These are phyloP conservation scores for Anoura caudifer DNA, from an alignment of 2,113 vertebrate species.

Conservation along the genomic window DNA sequence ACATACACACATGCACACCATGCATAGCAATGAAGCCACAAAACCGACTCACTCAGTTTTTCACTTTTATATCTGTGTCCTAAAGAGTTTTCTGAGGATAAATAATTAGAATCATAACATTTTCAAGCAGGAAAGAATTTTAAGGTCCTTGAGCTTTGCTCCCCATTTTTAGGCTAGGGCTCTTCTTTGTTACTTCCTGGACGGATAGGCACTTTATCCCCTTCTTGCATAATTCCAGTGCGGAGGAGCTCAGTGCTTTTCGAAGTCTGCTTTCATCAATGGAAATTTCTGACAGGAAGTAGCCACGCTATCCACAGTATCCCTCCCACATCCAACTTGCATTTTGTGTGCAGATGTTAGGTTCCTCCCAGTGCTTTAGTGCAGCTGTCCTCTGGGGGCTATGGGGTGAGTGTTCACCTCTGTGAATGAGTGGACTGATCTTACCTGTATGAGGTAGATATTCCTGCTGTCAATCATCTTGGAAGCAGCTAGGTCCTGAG, in stretches of 20 bases:
- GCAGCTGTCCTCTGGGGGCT: neutral
- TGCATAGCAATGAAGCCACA: neutral
- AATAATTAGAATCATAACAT: neutral
- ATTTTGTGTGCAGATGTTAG: neutral
- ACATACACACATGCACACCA: neutral
- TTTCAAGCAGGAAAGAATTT: neutral
- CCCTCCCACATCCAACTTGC: neutral
- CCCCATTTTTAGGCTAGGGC: neutral
- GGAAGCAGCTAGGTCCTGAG: neutral
- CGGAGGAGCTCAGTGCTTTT: neutral
- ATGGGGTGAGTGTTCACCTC: neutral
- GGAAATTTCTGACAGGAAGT: conserved; percentile 37
- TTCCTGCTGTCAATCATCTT: neutral
- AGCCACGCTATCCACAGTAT: neutral
- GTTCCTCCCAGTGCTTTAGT: neutral
- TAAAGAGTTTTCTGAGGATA: neutral
- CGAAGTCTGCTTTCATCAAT: conserved; percentile 26
- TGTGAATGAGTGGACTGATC: neutral
- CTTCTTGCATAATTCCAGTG: neutral
- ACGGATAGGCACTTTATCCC: neutral
- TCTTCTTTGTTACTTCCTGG: neutral
- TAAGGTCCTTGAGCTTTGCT: neutral
- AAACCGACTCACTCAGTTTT: neutral
- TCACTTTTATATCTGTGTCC: neutral
- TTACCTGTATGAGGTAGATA: neutral